Percentiles rank a stretch among this genome's conserved stretches.
Evolutionary conservation across 2,113 vertebrate genomes (phyloP).

Genomic region (Burhinus bistriatus): DNA sequence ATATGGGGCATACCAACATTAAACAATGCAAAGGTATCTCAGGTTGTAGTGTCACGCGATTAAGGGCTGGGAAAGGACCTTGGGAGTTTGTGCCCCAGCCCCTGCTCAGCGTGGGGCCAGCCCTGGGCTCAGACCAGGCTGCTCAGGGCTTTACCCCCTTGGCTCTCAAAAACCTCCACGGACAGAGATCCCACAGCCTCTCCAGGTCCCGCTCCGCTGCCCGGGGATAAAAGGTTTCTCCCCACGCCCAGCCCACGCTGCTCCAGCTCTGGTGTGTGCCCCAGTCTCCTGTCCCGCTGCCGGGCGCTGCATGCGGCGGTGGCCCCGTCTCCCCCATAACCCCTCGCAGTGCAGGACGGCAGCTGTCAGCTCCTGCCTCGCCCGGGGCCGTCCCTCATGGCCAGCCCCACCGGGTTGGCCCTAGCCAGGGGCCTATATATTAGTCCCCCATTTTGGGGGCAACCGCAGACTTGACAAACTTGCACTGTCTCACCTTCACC

Average conservation of each 20-base stretch:
- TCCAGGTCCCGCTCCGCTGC: fast-evolving
- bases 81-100: too few relatives aligned
- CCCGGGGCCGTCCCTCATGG: not conserved
- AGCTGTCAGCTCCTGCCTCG: not conserved
- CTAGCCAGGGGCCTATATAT: too few relatives aligned
- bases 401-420: too few relatives aligned
- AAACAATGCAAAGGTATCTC: too few relatives aligned
- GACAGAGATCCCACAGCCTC: not conserved
- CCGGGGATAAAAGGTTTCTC: too few relatives aligned
- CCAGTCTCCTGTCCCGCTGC: too few relatives aligned
- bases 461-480: not conserved
- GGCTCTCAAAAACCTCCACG: not conserved
- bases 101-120: not conserved
- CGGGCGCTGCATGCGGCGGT: not conserved
- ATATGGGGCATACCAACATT: too few relatives aligned
- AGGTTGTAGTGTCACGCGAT: too few relatives aligned
- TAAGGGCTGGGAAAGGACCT: too few relatives aligned
- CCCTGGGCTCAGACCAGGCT: not conserved
- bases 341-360: not conserved
- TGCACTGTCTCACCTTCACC: not conserved
- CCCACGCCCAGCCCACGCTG: fast-evolving
- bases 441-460: not conserved
- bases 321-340: not conserved
- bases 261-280: not conserved
- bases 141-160: not conserved